These are phyloP conservation scores for Hydrolagus affinis DNA, from an alignment of 2,113 vertebrate species.

Conservation along the genomic window DNA sequence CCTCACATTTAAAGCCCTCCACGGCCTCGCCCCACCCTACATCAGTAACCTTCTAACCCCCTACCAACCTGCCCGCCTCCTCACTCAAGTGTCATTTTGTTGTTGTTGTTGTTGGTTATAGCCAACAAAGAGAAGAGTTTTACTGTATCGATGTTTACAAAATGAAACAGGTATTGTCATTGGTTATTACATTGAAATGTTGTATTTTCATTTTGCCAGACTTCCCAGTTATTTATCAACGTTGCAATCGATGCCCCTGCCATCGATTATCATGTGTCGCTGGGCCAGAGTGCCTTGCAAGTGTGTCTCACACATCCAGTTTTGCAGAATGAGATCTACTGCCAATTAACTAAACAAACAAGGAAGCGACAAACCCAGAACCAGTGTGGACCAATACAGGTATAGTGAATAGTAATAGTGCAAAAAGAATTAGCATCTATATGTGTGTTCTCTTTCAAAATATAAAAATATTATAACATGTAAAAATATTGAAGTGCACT, in stretches of 20 bases:
- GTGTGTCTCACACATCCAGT: slow-evolving; percentile 88
- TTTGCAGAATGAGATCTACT: slow-evolving; percentile 94
- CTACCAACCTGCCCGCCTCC: too few relatives aligned
- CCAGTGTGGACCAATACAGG: slow-evolving; percentile 81
- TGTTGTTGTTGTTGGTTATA: too few relatives aligned
- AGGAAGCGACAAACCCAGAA: slow-evolving; percentile 70
- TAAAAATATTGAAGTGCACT: background rate
- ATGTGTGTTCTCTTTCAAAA: background rate
- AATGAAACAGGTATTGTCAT: background rate
- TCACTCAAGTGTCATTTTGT: too few relatives aligned
- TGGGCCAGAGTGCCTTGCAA: slow-evolving; percentile 91
- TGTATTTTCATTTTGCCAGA: slow-evolving; percentile 58
- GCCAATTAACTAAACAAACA: slow-evolving; percentile 93
- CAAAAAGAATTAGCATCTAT: background rate
- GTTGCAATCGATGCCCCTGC: slow-evolving; percentile 88
- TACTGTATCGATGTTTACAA: background rate
- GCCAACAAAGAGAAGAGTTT: background rate
- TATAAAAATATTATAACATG: background rate
- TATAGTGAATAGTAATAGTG: slow-evolving; percentile 39
- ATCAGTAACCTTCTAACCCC: too few relatives aligned
- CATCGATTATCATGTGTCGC: slow-evolving; percentile 93
- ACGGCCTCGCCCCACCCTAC: too few relatives aligned
- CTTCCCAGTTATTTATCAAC: slow-evolving; percentile 95
- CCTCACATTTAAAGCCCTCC: too few relatives aligned
- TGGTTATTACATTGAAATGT: background rate